Percentiles rank a stretch among this genome's conserved stretches.
These are phyloP conservation scores for Doris montereyensis DNA, from an alignment of 2,888 invertebrate genomes.

Conservation along the genomic window DNA sequence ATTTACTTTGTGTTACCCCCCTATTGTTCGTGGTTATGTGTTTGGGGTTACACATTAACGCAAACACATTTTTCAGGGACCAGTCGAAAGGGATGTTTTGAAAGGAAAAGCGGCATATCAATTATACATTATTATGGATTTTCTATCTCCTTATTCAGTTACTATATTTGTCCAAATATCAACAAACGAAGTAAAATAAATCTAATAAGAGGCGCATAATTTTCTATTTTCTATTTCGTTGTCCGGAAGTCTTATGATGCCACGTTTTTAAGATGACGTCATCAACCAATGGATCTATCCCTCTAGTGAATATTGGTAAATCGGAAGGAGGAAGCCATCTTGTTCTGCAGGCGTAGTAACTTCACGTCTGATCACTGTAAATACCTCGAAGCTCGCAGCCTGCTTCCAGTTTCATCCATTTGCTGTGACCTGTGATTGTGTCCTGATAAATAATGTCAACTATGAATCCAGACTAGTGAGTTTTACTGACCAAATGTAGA, in stretches of 20 bases:
- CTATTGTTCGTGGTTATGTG: too few relatives aligned
- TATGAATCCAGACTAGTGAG: constrained; percentile 44
- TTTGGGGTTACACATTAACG: too few relatives aligned
- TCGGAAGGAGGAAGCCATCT: constrained; percentile 45
- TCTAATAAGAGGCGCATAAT: too few relatives aligned
- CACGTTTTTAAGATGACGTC: constrained; percentile 45
- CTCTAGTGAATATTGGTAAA: constrained; percentile 37
- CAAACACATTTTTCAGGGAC: too few relatives aligned
- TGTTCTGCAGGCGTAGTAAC: constrained; percentile 41
- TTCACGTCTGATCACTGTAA: constrained; percentile 40
- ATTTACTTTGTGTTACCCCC: too few relatives aligned
- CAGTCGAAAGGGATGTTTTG: too few relatives aligned
- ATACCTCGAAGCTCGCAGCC: constrained; percentile 9
- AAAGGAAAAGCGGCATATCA: too few relatives aligned
- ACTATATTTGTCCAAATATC: too few relatives aligned
- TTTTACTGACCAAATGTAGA: too few relatives aligned
- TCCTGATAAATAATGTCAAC: constrained; percentile 39
- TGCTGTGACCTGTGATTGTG: not conserved
- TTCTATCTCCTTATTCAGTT: too few relatives aligned
- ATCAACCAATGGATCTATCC: constrained; percentile 29
- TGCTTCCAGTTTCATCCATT: constrained; percentile 1
- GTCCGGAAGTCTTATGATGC: constrained; percentile 39
- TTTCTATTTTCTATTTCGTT: constrained; percentile 23
- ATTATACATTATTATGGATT: too few relatives aligned
- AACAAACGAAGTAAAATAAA: too few relatives aligned